phyloP scores from a whole-genome alignment of 2,888 invertebrate species.

The Orthonychiurus folsomi region DNA sequence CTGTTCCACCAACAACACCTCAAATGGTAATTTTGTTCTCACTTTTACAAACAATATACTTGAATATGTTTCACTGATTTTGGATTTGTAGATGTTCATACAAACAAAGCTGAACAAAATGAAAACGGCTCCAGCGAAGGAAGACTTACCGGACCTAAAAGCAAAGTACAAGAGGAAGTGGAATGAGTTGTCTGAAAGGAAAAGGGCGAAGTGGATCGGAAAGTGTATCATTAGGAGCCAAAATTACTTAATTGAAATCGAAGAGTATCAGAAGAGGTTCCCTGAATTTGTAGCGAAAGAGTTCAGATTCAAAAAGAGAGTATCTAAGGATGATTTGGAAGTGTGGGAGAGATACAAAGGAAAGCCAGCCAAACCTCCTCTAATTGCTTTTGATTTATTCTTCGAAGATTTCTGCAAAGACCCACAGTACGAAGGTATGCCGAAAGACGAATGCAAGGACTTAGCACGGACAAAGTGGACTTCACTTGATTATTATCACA shows the following conservation, averaged over 20 bases:
- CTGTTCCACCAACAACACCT: constrained; percentile 24
- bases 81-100: constrained; percentile 23
- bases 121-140: constrained; percentile 20
- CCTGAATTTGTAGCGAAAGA: constrained; percentile 20
- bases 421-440: constrained; percentile 5
- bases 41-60: constrained; percentile 8
- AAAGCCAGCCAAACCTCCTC: constrained; percentile 24
- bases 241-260: constrained; percentile 18
- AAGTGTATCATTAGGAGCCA: constrained; percentile 19
- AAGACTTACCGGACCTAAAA: constrained; percentile 19
- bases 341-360: constrained; percentile 32
- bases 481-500: constrained; percentile 17
- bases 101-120: constrained; percentile 27
- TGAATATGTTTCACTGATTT: constrained; percentile 4
- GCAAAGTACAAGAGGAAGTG: constrained; percentile 23
- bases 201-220: constrained; percentile 33
- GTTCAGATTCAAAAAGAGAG: constrained; percentile 17
- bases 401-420: constrained; percentile 19
- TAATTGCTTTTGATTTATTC: constrained; percentile 16
- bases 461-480: constrained; percentile 21
- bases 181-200: constrained; percentile 20
- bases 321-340: constrained; percentile 26
- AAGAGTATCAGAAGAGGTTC: constrained; percentile 25
- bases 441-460: constrained; percentile 15
- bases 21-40: constrained; percentile 19